A percentile compares a stretch with the other conserved stretches of the same genome.
Evolutionary conservation across 2,888 invertebrate genomes (phyloP).

Genomic region (Microplitis manilae): DNA sequence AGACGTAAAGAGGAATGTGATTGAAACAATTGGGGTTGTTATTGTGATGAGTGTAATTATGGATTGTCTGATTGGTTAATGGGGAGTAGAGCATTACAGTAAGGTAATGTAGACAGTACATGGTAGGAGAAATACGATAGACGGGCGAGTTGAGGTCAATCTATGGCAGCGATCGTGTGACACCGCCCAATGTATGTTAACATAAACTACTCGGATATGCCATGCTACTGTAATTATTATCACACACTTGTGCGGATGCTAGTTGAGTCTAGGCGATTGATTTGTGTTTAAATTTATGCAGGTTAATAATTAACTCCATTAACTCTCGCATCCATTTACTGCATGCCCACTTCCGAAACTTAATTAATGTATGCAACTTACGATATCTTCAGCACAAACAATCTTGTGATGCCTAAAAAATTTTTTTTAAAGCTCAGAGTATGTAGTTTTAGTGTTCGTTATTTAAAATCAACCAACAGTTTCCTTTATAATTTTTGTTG

Average conservation of each 20-base stretch:
- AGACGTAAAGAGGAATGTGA: neutral
- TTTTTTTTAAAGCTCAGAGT: too few species aligned
- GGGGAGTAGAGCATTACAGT: neutral
- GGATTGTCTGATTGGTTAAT: neutral
- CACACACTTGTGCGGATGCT: neutral
- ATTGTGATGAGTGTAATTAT: neutral
- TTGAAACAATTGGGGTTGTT: neutral
- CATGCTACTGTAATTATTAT: neutral
- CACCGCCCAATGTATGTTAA: constrained; percentile 1
- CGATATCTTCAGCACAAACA: too few species aligned
- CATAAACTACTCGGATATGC: neutral
- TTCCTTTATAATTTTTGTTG: too few species aligned
- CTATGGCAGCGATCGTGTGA: neutral
- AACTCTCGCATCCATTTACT: neutral
- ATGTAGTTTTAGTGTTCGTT: too few species aligned
- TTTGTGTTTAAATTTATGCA: neutral
- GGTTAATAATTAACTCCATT: neutral
- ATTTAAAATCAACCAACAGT: too few species aligned
- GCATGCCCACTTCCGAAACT: too few species aligned
- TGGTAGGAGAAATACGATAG: neutral
- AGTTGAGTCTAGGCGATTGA: neutral
- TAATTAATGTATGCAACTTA: too few species aligned
- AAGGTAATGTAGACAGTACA: neutral
- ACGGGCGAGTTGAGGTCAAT: neutral
- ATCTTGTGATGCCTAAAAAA: too few species aligned